These are phyloP conservation scores for Cavia porcellus DNA, from an alignment of 2,113 vertebrate genomes.

Conservation along the genomic window DNA sequence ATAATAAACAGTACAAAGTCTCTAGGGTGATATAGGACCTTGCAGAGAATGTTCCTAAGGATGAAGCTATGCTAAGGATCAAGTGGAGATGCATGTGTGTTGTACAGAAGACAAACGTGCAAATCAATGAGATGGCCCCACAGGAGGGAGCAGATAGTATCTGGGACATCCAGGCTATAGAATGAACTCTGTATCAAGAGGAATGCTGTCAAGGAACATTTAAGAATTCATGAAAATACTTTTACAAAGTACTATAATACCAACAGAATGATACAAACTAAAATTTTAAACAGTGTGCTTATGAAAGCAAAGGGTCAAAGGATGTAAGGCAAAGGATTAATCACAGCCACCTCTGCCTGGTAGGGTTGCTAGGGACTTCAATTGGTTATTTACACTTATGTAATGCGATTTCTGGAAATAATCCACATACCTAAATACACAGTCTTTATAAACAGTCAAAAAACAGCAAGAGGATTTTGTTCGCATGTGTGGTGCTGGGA, in stretches of 20 bases:
- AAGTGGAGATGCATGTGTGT: neutral
- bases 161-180: too few relatives aligned
- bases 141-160: neutral
- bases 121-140: neutral
- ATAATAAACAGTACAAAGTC: neutral
- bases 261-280: neutral
- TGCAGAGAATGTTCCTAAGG: neutral
- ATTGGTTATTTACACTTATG: neutral
- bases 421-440: neutral
- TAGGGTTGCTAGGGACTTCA: neutral
- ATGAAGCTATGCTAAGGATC: neutral
- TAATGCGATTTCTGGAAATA: slow-evolving; percentile 23
- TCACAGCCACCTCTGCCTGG: too few relatives aligned
- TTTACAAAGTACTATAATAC: neutral
- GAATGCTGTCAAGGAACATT: neutral
- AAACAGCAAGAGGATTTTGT: neutral
- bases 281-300: neutral
- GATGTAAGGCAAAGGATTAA: neutral
- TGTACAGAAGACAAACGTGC: neutral
- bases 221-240: neutral
- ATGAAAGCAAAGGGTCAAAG: neutral
- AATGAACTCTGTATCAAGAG: neutral
- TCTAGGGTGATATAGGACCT: neutral
- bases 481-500: neutral
- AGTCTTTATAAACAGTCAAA: neutral